phyloP scores from a whole-genome alignment of 92 coral and sea anemone species.

The Epizoanthus scotinus region DNA sequence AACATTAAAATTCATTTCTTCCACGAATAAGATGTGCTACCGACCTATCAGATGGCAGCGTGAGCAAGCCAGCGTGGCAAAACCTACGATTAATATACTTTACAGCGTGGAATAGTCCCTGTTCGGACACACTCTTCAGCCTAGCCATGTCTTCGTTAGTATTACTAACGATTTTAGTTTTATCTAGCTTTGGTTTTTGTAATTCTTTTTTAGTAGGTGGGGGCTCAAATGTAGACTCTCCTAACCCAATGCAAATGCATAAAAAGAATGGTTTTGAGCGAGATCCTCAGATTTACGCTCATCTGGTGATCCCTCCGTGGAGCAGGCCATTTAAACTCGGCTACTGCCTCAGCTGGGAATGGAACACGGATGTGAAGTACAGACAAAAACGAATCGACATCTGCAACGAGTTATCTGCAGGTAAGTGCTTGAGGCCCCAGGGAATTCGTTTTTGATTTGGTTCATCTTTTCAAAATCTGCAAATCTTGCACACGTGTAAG shows the following conservation, averaged over 20 bases:
- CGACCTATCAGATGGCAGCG: slow-evolving; percentile 35
- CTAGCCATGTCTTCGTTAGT: slow-evolving; percentile 20
- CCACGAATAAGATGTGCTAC: slow-evolving; percentile 10
- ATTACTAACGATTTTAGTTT: slow-evolving; percentile 24
- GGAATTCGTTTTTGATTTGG: not conserved
- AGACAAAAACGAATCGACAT: slow-evolving; percentile 81
- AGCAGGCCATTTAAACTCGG: slow-evolving; percentile 93
- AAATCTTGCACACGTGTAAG: not conserved
- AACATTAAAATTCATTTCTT: slow-evolving; percentile 29
- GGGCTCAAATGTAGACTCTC: slow-evolving; percentile 32
- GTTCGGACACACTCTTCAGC: not conserved
- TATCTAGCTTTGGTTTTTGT: slow-evolving; percentile 27
- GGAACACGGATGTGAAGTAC: slow-evolving; percentile 96
- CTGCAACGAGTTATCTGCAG: slow-evolving; percentile 86
- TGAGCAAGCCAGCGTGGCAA: slow-evolving; percentile 38
- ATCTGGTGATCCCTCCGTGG: slow-evolving; percentile 97
- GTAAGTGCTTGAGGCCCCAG: slow-evolving; percentile 36
- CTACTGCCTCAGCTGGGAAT: slow-evolving; percentile 97
- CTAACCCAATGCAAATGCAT: slow-evolving; percentile 44
- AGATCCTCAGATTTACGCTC: slow-evolving; percentile 81
- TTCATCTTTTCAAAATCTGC: not conserved
- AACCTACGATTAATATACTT: slow-evolving; percentile 17
- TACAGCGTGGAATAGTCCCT: slow-evolving; percentile 15
- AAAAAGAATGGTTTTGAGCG: slow-evolving; percentile 67
- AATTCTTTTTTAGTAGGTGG: slow-evolving; percentile 35